Percentiles rank a stretch among this genome's conserved stretches.
phyloP scores from a whole-genome alignment of 2,797 vertebrate genomes.

The Pelobates cultripes region DNA sequence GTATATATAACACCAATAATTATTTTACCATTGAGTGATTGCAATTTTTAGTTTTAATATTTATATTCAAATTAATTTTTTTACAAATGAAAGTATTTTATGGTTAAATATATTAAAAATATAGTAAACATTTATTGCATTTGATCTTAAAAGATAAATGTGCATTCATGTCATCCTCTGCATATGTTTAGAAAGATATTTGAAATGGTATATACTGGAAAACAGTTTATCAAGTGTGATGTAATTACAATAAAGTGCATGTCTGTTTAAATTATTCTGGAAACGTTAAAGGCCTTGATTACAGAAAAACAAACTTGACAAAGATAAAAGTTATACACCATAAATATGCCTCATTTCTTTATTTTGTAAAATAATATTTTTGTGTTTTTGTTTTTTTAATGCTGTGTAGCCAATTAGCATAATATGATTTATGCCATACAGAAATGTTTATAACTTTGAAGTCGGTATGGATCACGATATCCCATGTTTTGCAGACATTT shows the following conservation, averaged over 20 bases:
- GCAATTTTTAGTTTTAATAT: constrained; percentile 78
- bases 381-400: no score
- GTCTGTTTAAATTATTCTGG: constrained; percentile 41
- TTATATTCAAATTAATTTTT: constrained; percentile 78
- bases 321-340: constrained; percentile 41
- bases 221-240: constrained; percentile 17
- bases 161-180: constrained; percentile 70
- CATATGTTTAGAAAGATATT: constrained; percentile 57
- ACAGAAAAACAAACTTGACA: constrained; percentile 25
- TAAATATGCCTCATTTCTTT: constrained; percentile 19
- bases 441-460: no score
- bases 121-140: constrained; percentile 61
- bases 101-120: constrained; percentile 67
- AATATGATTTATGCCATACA: no score
- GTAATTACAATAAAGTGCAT: constrained; percentile 43
- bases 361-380: constrained; percentile 1
- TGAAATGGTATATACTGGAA: constrained; percentile 2
- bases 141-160: constrained; percentile 66
- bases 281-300: constrained; percentile 36
- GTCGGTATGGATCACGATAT: no score
- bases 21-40: constrained; percentile 80
- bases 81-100: constrained; percentile 80
- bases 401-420: no score
- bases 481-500: no score
- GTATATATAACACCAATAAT: constrained; percentile 72